Conservation (phyloP, 2,888 invertebrate genomes). For the Sphaerophoria taeniata region DNA sequence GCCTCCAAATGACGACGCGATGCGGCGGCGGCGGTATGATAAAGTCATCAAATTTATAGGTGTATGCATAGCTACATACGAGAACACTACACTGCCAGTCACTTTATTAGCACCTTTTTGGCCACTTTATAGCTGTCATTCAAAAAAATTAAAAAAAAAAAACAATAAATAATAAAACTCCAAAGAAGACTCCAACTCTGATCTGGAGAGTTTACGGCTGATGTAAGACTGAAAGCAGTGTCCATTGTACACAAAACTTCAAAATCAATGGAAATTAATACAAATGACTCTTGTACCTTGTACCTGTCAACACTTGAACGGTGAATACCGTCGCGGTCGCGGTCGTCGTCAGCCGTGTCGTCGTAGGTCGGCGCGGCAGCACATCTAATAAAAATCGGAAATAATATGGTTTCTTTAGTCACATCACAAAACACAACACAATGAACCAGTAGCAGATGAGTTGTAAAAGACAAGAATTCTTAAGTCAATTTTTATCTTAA, state of each 20-base stretch:
- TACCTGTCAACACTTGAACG: constrained; percentile 58
- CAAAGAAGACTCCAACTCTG: constrained; percentile 27
- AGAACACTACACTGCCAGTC: constrained; percentile 45
- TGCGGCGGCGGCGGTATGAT: constrained; percentile 44
- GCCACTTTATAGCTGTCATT: constrained; percentile 71
- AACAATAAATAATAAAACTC: constrained; percentile 48
- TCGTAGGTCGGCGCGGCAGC: constrained; percentile 34
- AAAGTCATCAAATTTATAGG: constrained; percentile 52
- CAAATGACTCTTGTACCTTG: constrained; percentile 67
- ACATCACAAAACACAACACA: constrained; percentile 34
- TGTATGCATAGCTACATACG: background rate
- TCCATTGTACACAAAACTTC: constrained; percentile 62
- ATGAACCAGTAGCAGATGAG: constrained; percentile 66
- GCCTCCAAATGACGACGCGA: no score
- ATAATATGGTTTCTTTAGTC: constrained; percentile 58
- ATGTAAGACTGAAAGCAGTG: constrained; percentile 60
- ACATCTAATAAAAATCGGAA: constrained; percentile 68
- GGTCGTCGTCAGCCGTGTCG: background rate
- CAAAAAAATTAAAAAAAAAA: constrained; percentile 45
- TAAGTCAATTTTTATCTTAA: constrained; percentile 31
- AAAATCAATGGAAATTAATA: constrained; percentile 57
- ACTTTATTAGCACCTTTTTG: constrained; percentile 74
- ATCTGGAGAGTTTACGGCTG: constrained; percentile 28
- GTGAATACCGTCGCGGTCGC: background rate
- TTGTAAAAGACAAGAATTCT: constrained; percentile 51